Conservation (phyloP, 2,113 vertebrate genomes). For the Litocranius walleri region DNA sequence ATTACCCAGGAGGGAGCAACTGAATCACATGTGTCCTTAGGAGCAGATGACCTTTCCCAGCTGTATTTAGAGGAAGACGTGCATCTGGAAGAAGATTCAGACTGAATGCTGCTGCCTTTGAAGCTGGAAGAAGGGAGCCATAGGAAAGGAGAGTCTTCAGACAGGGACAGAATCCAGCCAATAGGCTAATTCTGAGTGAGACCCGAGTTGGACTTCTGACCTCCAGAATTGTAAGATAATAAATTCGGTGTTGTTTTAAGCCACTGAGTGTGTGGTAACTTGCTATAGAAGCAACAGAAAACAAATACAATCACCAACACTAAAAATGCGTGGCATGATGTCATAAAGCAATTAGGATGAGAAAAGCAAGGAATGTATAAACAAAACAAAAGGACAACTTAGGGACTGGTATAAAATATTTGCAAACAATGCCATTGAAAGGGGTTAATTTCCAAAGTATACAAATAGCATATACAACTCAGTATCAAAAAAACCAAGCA, state of each 20-base stretch:
- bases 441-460: not conserved
- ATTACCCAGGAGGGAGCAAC: not conserved
- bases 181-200: not conserved
- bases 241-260: not conserved
- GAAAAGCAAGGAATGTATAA: not conserved
- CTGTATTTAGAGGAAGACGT: not conserved
- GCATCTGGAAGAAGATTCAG: not conserved
- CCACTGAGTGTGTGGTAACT: not conserved
- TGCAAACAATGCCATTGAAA: not conserved
- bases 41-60: not conserved
- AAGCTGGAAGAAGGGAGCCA: not conserved
- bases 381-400: not conserved
- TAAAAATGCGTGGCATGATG: not conserved
- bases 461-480: not conserved
- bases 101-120: not conserved
- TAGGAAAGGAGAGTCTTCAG: not conserved
- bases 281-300: not conserved
- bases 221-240: not conserved
- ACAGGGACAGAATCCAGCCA: rapidly evolving
- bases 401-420: not conserved
- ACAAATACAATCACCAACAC: not conserved
- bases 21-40: not conserved
- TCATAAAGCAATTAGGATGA: not conserved
- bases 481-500: not conserved
- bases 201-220: not conserved